Percentiles rank a stretch among this genome's conserved stretches.
Evolutionary conservation across 2,797 vertebrate genomes (phyloP).

Genomic region (Eulemur coronatus): DNA sequence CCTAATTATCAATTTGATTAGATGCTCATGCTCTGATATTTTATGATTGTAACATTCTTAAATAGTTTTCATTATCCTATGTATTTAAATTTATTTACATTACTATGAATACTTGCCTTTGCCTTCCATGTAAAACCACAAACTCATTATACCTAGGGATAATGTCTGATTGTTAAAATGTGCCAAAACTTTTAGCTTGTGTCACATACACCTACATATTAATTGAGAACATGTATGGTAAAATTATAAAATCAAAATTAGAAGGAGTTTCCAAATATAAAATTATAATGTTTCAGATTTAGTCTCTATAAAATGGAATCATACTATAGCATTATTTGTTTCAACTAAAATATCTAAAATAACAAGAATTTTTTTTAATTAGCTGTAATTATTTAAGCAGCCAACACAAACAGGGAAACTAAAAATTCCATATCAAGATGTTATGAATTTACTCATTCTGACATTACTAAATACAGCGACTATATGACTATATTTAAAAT

Average conservation of each 20-base stretch:
- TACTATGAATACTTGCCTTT: neutral
- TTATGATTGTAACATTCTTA: neutral
- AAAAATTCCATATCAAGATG: neutral
- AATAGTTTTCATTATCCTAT: neutral
- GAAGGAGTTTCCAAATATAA: neutral
- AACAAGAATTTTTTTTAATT: neutral
- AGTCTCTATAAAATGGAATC: constrained; percentile 24
- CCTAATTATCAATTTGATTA: neutral
- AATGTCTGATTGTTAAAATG: neutral
- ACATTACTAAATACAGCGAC: neutral
- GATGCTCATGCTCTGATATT: neutral
- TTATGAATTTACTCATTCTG: neutral
- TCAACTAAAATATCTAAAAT: constrained; percentile 41
- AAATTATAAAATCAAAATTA: neutral
- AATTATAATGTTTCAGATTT: constrained; percentile 30
- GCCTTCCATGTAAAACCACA: neutral
- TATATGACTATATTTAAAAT: neutral
- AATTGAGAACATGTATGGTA: neutral
- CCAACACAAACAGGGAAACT: neutral
- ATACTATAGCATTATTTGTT: neutral
- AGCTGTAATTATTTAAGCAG: constrained; percentile 14
- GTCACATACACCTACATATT: neutral
- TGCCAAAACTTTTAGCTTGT: neutral
- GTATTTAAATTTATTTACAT: neutral
- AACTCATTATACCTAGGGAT: neutral